Evolutionary conservation across 2,113 vertebrate genomes (phyloP), one percentile per base, ranked within the genome.

Genomic region (Hoplias malabaricus): DNA sequence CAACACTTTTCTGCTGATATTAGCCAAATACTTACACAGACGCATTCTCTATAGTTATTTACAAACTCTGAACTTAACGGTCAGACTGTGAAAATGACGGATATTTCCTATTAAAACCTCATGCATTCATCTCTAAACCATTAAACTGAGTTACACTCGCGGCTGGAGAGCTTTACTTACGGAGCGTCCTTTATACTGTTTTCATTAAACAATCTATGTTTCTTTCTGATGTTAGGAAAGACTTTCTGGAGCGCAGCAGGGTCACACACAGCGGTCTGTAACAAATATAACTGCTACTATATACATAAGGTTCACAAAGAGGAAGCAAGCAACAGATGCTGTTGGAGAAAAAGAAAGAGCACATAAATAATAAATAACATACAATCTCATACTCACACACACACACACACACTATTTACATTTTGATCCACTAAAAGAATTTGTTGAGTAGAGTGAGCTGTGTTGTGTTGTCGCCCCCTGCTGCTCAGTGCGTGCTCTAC

Each of bases 401-500:
- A 25, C 69, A 14, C 48, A 70, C 29, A 40, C 23, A 57, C 27
- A 34, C 33, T 23, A 56, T 53, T 72, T 79, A 79, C 50, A 59
- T 53, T 53, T 48, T 21, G 29, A 38, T 68, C 14, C 31, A 38
- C 31, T 59, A 34, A 50, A 19, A 13, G 14, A 23, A 21, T 34
- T 68, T 43, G 12, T 36, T 56, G 33, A 33, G 43, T 61, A 66
- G 68, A 40, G 56, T 34, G 42, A n/a, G 53, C 21, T 79, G 27
- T 69, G 62, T 56, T 19, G 54, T 34, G 40, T 21, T 48, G 54
- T 74, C 50, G 61, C 23, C n/a, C 40, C 74, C 53, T 63, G 38
- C 69, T 56, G 57, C 27, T 16, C 7, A 61, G 57, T 19, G 16
- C n/a, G 8, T 25, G 75, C 82, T 89, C 93, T 95, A 92, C 2